Percentiles rank a stretch among this genome's conserved stretches.
Conservation (phyloP, 1,140 invertebrate genomes). For the Drosophila ambigua region DNA sequence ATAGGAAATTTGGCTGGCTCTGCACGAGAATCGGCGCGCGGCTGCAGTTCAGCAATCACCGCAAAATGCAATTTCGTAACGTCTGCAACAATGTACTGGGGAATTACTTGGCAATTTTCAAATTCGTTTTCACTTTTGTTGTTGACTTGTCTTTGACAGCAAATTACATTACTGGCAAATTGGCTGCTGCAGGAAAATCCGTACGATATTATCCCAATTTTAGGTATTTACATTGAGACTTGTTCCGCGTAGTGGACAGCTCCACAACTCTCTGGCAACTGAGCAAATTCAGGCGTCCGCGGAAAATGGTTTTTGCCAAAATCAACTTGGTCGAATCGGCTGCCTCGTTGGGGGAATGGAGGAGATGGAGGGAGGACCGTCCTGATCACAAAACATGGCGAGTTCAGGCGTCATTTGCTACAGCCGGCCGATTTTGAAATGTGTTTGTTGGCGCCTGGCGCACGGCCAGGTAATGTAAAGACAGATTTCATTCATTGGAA, state of each 20-base stretch:
- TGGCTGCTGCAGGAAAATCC: constrained; percentile 30
- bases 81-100: constrained; percentile 11
- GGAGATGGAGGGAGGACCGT: constrained; percentile 20
- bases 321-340: constrained; percentile 36
- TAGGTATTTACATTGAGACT: constrained; percentile 18
- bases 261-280: constrained; percentile 69
- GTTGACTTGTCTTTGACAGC: constrained; percentile 2
- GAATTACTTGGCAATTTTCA: constrained; percentile 46
- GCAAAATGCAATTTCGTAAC: constrained; percentile 61
- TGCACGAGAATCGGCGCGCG: constrained; percentile 34
- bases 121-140: constrained; percentile 50
- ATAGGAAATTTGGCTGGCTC: constrained; percentile 56
- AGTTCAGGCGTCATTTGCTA: constrained; percentile 61
- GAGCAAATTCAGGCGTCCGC: constrained; percentile 73
- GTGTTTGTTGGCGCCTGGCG: constrained; percentile 51
- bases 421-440: constrained; percentile 50
- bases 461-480: constrained; percentile 13
- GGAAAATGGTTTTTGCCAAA: constrained; percentile 77
- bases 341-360: constrained; percentile 14
- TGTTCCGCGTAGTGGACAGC: constrained; percentile 66
- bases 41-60: constrained; percentile 3
- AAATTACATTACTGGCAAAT: constrained; percentile 34
- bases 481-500: constrained; percentile 1
- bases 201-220: constrained; percentile 5
- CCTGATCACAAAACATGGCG: constrained; percentile 4